phyloP scores from a whole-genome alignment of 1,140 invertebrate genomes.

The Drosophila punjabiensis region DNA sequence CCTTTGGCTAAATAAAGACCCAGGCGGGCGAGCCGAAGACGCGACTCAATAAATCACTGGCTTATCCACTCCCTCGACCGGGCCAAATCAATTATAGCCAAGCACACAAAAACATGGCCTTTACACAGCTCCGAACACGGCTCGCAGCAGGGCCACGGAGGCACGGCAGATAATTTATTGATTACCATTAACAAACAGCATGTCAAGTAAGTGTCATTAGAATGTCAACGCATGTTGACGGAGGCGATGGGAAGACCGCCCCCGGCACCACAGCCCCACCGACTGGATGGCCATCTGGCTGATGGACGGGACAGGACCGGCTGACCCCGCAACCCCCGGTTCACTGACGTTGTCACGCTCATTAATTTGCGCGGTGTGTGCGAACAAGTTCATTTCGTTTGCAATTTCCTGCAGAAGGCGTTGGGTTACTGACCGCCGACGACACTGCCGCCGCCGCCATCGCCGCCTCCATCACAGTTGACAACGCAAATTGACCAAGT shows the following conservation, averaged over 20 bases:
- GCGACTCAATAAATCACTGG: conserved; percentile 64
- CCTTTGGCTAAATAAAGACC: conserved; percentile 43
- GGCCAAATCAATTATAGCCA: conserved; percentile 62
- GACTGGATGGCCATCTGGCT: conserved; percentile 35
- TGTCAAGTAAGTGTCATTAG: conserved; percentile 76
- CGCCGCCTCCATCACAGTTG: conserved; percentile 54
- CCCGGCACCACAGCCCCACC: not conserved
- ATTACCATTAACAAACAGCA: conserved; percentile 76
- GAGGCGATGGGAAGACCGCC: conserved; percentile 29
- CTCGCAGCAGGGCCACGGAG: conserved; percentile 3
- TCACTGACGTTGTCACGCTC: conserved; percentile 46
- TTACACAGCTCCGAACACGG: conserved; percentile 23
- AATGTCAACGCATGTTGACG: conserved; percentile 69
- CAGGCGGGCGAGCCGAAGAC: conserved; percentile 23
- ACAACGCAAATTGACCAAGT: conserved; percentile 65
- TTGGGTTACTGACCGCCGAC: conserved; percentile 61
- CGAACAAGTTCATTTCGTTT: conserved; percentile 73
- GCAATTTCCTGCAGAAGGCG: conserved; percentile 61
- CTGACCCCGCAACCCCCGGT: conserved; percentile 9
- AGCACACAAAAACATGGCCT: conserved; percentile 65
- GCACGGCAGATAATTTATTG: conserved; percentile 64
- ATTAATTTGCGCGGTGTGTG: conserved; percentile 72
- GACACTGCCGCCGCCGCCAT: not conserved
- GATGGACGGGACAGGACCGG: conserved; percentile 19
- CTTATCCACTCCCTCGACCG: conserved; percentile 46